Evolutionary conservation across 2,888 invertebrate genomes (phyloP), one percentile per base, ranked within the genome.

Genomic region (Acronicta psi): DNA sequence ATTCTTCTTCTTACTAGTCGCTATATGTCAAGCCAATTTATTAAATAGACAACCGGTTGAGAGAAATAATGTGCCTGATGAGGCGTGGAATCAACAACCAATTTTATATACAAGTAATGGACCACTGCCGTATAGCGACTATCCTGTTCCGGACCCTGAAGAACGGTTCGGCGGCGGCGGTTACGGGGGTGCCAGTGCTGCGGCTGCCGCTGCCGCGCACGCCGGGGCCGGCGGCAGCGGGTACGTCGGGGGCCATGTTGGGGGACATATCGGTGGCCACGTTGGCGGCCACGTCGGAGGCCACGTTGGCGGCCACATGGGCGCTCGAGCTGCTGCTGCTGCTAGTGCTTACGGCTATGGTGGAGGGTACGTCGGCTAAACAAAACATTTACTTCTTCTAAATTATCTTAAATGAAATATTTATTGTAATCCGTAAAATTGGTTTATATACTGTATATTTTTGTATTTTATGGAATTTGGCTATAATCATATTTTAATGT

Each of bases 91-190:
- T 7, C 5, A n/a, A n/a, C n/a, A 13, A 3, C 11, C 4, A 34
- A 4, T 11, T 11, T 29, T 11, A 11, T 2, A 2, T n/a, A 6
- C n/a, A n/a, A 7, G 6, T n/a, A 34, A 7, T 18, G 0, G 11
- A 2, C 29, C 29, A 20, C 13, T 11, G 13, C 40, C 17, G 13
- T 3, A 3, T 11, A 11, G 29, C 29, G 29, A 29, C 2, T 11
- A 29, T 29, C 6, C 40, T 40, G 13, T 18, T 16, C 23, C 23
- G 17, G 49, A 40, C 6, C 6, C 36, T 37, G 51, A 57, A 31
- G 38, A 47, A 10, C 63, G 63, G 1, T 64, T 64, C 29, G 38
- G n/a, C n/a, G n/a, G n/a, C n/a, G n/a, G n/a, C n/a, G n/a, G 47
- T 37, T 46, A 37, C 23, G 23, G 37, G 6, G 23, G 37, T 11